Conservation (phyloP, 92 coral and sea anemone species). For the Actinernus sp. region DNA sequence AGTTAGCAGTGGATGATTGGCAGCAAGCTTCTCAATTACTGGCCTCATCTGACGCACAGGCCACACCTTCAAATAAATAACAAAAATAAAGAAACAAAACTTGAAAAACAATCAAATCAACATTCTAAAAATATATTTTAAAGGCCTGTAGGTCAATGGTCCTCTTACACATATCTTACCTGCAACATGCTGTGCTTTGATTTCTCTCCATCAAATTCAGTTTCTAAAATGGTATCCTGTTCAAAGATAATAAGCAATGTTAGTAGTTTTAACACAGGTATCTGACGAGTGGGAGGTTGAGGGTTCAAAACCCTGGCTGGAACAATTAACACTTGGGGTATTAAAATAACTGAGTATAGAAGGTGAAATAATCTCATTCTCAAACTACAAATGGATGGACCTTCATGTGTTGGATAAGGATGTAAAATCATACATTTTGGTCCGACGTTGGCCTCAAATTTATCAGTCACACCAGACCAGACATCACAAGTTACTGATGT, state of each 20-base stretch:
- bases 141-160: too few relatives aligned
- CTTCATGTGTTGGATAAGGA: too few relatives aligned
- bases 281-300: too few relatives aligned
- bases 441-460: too few relatives aligned
- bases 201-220: conserved; percentile 96
- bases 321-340: too few relatives aligned
- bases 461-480: too few relatives aligned
- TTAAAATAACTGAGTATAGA: too few relatives aligned
- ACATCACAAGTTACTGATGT: too few relatives aligned
- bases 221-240: conserved; percentile 96
- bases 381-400: too few relatives aligned
- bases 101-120: background rate
- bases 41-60: conserved; percentile 99
- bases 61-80: conserved; percentile 77
- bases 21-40: conserved; percentile 95
- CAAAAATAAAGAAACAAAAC: background rate
- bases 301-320: too few relatives aligned
- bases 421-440: too few relatives aligned
- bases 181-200: conserved; percentile 91
- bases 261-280: background rate
- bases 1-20: conserved; percentile 92
- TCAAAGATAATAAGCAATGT: background rate
- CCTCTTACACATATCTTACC: conserved; percentile 40
- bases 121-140: background rate
- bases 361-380: too few relatives aligned